Evolutionary conservation across 2,113 vertebrate species (phyloP).

Genomic region (Amblyornis subalaris): DNA sequence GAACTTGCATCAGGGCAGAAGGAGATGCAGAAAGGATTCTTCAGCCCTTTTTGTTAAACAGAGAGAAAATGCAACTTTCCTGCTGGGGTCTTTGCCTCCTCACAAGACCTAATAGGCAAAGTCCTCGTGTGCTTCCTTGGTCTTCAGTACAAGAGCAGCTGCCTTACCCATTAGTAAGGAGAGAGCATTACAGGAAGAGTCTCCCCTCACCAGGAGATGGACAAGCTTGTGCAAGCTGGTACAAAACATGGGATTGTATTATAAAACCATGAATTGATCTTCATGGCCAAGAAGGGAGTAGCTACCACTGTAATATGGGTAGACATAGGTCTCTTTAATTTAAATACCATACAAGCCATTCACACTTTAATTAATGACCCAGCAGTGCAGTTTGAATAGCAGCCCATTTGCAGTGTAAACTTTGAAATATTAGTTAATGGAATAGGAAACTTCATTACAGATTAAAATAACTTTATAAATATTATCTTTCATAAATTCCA

Average conservation of each 20-base stretch:
- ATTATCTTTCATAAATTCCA: background rate
- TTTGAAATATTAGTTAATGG: background rate
- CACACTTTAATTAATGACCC: background rate
- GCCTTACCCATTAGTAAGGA: background rate
- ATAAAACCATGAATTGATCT: background rate
- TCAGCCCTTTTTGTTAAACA: background rate
- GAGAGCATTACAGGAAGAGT: background rate
- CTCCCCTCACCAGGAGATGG: background rate
- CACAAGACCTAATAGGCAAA: background rate
- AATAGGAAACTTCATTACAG: background rate
- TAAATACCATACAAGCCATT: background rate
- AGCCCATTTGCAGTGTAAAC: background rate
- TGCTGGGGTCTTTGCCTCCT: background rate
- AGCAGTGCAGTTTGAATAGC: background rate
- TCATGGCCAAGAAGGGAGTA: background rate
- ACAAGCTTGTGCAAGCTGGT: background rate
- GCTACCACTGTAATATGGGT: background rate
- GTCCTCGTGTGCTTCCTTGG: background rate
- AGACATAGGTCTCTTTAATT: background rate
- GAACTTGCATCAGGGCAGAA: background rate
- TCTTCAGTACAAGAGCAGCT: background rate
- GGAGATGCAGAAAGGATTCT: background rate
- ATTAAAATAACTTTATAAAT: conserved; percentile 5
- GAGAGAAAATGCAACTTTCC: background rate
- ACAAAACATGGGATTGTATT: background rate